Base-by-base conservation (phyloP, 2,888 invertebrate species). In the Endotricha flammealis region DNA sequence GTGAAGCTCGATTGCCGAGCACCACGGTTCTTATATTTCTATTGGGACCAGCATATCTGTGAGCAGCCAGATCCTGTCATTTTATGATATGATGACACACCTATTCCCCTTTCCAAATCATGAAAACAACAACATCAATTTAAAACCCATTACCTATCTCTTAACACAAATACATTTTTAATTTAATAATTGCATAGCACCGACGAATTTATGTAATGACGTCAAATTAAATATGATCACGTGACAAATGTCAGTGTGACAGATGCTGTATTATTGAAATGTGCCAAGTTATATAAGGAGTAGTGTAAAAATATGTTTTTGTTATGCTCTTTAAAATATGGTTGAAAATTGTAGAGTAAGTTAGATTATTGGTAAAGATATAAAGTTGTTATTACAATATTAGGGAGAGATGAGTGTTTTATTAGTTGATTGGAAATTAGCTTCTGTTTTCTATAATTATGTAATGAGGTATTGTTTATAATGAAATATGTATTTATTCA, bases 201-300 rank as follows among this genome's bases (percentile, higher is more conserved):
- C 31, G 34, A 56, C 56, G 54, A 62, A 66, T 66, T 68, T 56
- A 50, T 53, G 53, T 73, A 73, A 78, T 71, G 62, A 66, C 53
- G 52, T 60, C 64, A 64, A 64, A 73, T 81, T 74, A 66, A 71
- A 63, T 66, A 57, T 68, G 76, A 80, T 85, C 81, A 81, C 79
- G 77, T 83, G 82, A 83, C 85, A 83, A 80, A 75, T 74, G 76
- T 78, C 82, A 71, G 40, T 53, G 52, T 74, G 75, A 77, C 80
- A 77, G 81, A 79, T 81, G 81, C 71, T 63, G 61, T 39, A 58
- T 52, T 46, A n/a, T n/a, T n/a, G n/a, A 6, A 7, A 7, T 20
- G 2, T 20, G 46, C 42, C 35, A 36, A 44, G 44, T 43, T 35
- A 30, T 36, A 33, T 11, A 16, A 13, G 13, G 6, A 12, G 12